Evolutionary conservation across 2,888 invertebrate genomes (phyloP), one percentile per base, ranked within the genome.

Genomic region (Troides aeacus): DNA sequence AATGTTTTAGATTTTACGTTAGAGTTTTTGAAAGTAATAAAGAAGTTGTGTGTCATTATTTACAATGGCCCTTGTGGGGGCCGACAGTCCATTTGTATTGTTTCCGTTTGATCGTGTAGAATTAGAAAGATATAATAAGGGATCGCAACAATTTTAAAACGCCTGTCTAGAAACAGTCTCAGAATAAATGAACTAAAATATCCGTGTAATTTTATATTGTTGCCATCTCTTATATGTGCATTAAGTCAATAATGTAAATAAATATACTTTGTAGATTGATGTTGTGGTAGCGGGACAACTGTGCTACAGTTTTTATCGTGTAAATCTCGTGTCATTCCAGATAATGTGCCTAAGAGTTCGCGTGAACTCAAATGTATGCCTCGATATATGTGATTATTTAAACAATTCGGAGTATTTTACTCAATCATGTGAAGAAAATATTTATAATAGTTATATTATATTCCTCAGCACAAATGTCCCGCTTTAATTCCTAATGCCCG

Each of bases 301-400:
- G 86, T 82, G 75, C 72, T 77, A 72, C 71, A 68, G 64, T 70
- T 76, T 77, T 62, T 71, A 67, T 77, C 72, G 73, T 76, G 67
- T 72, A 73, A 68, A 73, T 69, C 72, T 78, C 79, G 80, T 83
- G 75, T 83, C 79, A 86, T 83, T 84, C 84, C 84, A 85, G 84
- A 84, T 81, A 84, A 87, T 86, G 90, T 90, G 90, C 89, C 89
- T 90, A 88, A 88, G 82, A 84, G 88, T 84, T 87, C 78, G 42
- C 73, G 76, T 61, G 80, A 79, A 74, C 87, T 86, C 85, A 81
- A 68, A 82, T 81, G 78, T 84, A 87, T 87, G 84, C 86, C 85
- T 85, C 82, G 78, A 77, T 80, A 30, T 61, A 61, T 61, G 64
- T 73, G 62, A 66, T 62, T 57, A 66, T 66, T 30, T 46, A 42